Evolutionary conservation across 2,797 vertebrate genomes (phyloP), one percentile per base, ranked within the genome.

Genomic region (Rachycentron canadum): DNA sequence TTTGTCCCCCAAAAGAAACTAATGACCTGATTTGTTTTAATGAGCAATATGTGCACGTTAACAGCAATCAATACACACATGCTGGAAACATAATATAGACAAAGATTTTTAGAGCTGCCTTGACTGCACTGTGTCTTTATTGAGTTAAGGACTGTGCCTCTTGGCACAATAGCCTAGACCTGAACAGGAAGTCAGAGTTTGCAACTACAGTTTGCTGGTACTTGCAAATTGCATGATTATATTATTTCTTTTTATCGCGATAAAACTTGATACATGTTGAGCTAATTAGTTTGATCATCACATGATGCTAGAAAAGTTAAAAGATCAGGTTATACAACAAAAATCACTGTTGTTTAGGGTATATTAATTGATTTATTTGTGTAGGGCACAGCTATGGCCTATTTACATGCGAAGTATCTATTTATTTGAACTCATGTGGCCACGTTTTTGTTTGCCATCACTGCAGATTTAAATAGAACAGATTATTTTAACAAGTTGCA

Each of bases 21-120:
- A 19, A 53, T 60, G 57, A 73, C 49, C 34, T 74, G 19, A 65
- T 19, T 52, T 53, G 59, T 77, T 72, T 63, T 59, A 69, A 67
- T 65, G n/a, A 75, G 36, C 41, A 64, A 78, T 30, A 19, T 40
- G 7, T 32, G 43, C 9, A 61, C 1, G 9, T 30, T 23, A 7
- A 70, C 36, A 68, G 11, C 30, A 64, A 65, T 23, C 17, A 65
- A 56, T 50, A 52, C 28, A 74, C 28, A 13, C 1, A 55, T 28
- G 5, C 50, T 23, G 14, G 45, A 69, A 5, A 65, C 63, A 58
- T 14, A 32, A 47, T 47, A 60, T 3, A 81, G 23, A 16, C 38
- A 63, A 25, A 57, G 7, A 14, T 36, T 60, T 69, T 63, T 32
- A 68, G 9, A 67, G 36, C 34, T 76, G 60, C 52, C 28, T 25